Evolutionary conservation across 2,888 invertebrate genomes (phyloP), one percentile per base, ranked within the genome.

Genomic region (Drosophila kuntzei): DNA sequence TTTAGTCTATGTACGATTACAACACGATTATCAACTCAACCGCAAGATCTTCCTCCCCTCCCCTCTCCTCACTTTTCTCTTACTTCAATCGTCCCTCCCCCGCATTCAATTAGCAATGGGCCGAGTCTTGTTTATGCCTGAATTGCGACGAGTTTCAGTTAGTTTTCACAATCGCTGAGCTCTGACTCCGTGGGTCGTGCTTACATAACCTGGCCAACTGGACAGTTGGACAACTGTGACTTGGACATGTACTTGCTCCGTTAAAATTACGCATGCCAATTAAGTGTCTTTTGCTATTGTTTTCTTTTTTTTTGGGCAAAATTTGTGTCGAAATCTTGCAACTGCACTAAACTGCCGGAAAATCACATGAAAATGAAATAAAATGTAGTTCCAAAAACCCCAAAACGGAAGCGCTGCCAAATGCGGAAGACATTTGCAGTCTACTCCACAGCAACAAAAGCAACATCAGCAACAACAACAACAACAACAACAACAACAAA

Each of bases 221-320:
- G 27, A 51, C 32, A 43, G 39, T 12, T 18, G 25, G 22, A 27
- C 46, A 16, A 46, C 51, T 36, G 27, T 11, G 55, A 32, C 36
- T 67, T 59, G 54, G 67, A 62, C 72, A 53, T 72, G 67, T 41
- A 72, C 62, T 72, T 51, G 58, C 41, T 41, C 18, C 32, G 44
- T n/a, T 58, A 25, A 49, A 57, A 71, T 69, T 72, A 83, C 83
- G 72, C 78, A 77, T 72, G 71, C 63, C 76, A 80, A 79, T 79
- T 79, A 72, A 70, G 49, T 66, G 58, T 44, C 46, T 37, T 55
- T 59, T 46, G 39, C 59, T 69, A 64, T 53, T 46, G 12, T 55
- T 27, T 53, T 44, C 8, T 27, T 18, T 41, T 41, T 41, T 41
- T 41, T 60, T 22, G 51, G 61, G 55, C 39, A 78, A 64, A 63